Evolutionary conservation across 2,888 invertebrate species (phyloP).

Genomic region (Phymatocera aterrima): DNA sequence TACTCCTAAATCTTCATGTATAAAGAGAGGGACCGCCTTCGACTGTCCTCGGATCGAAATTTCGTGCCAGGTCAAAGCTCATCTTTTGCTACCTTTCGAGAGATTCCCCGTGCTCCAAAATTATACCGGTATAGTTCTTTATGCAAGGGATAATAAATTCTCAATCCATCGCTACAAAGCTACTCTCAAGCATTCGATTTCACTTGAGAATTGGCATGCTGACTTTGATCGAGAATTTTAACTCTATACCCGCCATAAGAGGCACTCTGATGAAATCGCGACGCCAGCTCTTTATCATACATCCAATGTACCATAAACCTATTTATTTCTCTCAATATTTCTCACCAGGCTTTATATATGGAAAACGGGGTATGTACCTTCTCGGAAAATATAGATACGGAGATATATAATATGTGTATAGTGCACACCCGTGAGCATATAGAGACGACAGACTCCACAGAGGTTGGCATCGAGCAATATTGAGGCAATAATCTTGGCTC

Average conservation of each 20-base stretch:
- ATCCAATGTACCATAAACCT: neutral
- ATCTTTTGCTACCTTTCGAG: neutral
- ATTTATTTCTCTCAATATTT: neutral
- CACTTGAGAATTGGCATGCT: neutral
- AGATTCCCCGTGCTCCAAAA: neutral
- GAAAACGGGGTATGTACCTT: too few relatives aligned
- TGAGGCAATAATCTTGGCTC: conserved; percentile 71
- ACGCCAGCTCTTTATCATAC: neutral
- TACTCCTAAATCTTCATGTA: conserved; percentile 36
- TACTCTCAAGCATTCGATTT: neutral
- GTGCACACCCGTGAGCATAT: neutral
- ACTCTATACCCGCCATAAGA: neutral
- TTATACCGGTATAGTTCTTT: neutral
- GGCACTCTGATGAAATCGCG: neutral
- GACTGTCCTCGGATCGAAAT: conserved; percentile 36
- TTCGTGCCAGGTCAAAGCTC: conserved; percentile 26
- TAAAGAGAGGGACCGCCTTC: conserved; percentile 35
- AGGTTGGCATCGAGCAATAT: conserved; percentile 70
- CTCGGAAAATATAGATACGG: neutral
- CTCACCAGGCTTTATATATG: neutral
- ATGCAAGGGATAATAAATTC: neutral
- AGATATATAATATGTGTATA: too few relatives aligned
- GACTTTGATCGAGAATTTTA: neutral
- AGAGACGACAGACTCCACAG: conserved; percentile 53
- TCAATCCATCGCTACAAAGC: neutral